A percentile compares a stretch with the other conserved stretches of the same genome.
Evolutionary conservation across 2,888 invertebrate species (phyloP).

Genomic region (Drosophila lutescens): DNA sequence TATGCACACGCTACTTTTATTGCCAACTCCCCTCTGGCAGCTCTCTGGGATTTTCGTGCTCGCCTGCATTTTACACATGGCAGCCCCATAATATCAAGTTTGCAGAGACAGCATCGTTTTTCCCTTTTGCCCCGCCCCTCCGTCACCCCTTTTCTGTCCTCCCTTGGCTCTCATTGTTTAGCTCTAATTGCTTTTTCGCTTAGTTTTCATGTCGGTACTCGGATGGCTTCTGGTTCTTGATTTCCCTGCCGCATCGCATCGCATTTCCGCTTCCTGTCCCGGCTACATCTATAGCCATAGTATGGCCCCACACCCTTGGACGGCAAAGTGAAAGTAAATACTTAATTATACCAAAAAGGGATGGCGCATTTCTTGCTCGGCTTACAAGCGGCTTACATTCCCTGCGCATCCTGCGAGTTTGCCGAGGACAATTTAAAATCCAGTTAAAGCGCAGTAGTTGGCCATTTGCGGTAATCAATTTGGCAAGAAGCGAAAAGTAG

Average conservation of each 20-base stretch:
- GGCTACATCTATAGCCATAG: not conserved
- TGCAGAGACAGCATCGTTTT: constrained; percentile 56
- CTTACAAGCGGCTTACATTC: constrained; percentile 61
- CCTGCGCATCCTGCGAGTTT: constrained; percentile 46
- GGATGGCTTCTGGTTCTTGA: constrained; percentile 52
- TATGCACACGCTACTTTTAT: constrained; percentile 74
- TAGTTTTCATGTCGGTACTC: constrained; percentile 55
- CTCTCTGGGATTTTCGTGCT: constrained; percentile 51
- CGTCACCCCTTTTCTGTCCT: too few relatives aligned
- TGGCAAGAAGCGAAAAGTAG: not conserved
- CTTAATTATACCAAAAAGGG: constrained; percentile 66
- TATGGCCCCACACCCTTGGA: constrained; percentile 1
- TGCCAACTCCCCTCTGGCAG: constrained; percentile 57
- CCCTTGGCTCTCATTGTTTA: constrained; percentile 56
- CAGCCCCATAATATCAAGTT: constrained; percentile 61
- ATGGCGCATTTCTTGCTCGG: constrained; percentile 46
- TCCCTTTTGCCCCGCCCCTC: not conserved
- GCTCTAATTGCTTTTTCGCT: constrained; percentile 72
- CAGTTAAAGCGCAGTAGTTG: constrained; percentile 24
- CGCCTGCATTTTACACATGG: constrained; percentile 66
- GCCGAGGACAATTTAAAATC: constrained; percentile 19
- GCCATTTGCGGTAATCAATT: constrained; percentile 21
- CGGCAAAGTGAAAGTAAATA: constrained; percentile 73
- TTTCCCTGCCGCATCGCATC: constrained; percentile 62
- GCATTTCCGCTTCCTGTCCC: constrained; percentile 44